Conservation (phyloP, 2,797 vertebrate species). For the Chaunax sp. region DNA sequence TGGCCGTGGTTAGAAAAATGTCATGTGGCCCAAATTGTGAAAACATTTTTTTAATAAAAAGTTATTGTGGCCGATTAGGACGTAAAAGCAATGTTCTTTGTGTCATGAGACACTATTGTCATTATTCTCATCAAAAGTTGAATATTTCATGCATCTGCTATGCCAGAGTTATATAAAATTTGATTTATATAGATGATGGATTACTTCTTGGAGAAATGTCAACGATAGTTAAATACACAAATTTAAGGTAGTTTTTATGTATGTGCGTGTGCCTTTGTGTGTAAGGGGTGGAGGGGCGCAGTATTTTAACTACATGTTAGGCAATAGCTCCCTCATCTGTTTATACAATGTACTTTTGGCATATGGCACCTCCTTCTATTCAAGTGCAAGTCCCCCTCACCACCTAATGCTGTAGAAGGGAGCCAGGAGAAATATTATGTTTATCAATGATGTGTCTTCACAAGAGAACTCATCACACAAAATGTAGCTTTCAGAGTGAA, state of each 20-base stretch:
- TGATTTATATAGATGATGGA: background rate
- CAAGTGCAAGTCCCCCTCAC: no score
- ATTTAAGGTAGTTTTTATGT: conserved; percentile 1
- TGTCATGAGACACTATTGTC: background rate
- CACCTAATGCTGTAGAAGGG: no score
- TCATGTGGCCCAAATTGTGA: no score
- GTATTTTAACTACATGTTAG: conserved; percentile 30
- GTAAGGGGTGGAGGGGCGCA: conserved; percentile 5
- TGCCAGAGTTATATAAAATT: background rate
- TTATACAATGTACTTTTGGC: conserved; percentile 47
- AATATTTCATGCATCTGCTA: background rate
- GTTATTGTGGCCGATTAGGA: background rate
- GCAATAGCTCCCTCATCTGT: conserved; percentile 81
- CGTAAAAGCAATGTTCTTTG: background rate
- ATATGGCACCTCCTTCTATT: conserved; percentile 20
- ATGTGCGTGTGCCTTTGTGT: conserved; percentile 3
- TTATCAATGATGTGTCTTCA: background rate
- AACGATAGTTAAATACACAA: background rate
- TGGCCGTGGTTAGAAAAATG: background rate
- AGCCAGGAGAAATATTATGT: background rate
- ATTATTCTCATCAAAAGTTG: background rate
- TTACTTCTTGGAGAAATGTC: background rate
- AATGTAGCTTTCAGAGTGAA: no score
- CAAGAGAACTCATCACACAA: background rate
- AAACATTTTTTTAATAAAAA: background rate